Evolutionary conservation across 2,113 vertebrate genomes (phyloP), one percentile per base, ranked within the genome.

Genomic region (Hyaena hyaena): DNA sequence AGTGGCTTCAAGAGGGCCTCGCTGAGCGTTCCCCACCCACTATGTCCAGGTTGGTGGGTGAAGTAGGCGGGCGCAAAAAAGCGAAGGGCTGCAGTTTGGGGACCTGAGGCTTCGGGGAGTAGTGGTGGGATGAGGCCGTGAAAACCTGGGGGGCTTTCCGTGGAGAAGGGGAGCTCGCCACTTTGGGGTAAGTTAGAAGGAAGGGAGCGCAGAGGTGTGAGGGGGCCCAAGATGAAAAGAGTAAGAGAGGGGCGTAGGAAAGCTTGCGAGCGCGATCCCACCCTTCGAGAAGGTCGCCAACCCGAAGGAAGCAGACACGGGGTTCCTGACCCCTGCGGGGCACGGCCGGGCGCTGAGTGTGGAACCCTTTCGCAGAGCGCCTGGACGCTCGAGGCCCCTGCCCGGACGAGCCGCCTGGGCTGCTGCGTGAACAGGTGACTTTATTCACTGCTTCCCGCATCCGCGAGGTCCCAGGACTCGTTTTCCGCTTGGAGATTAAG

Each of bases 401-500:
- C n/a, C 26, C 10, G 3, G 55, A 84, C 88, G 21, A 91, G 88
- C 83, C 1, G 31, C 24, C 48, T 1, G 8, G 26, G 39, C 35
- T 6, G 26, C 26, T 6, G 55, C 61, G 16, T 5, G 53, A 93
- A 91, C 92, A 97, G 96, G 95, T 94, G 90, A 95, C 81, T 95
- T 84, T 31, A 79, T 77, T 66, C 93, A 43, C 85, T 19, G 82
- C 24, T 76, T 39, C 61, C 86, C n/a, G 53, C 74, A 23, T n/a
- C 80, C 0, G 76, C 48, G 10, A 91, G 43, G 94, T 93, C 86
- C 87, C 50, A 43, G 2, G 48, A 86, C 87, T 31, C 61, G 55
- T 92, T 98, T 96, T 61, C 92, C 50, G 43, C 77, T 66, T 66
- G 95, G 79, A 96, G 91, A 96, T 73, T 95, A 95, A 92, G 97